Evolutionary conservation across 2,797 vertebrate genomes (phyloP).

Genomic region (Coilia nasus): DNA sequence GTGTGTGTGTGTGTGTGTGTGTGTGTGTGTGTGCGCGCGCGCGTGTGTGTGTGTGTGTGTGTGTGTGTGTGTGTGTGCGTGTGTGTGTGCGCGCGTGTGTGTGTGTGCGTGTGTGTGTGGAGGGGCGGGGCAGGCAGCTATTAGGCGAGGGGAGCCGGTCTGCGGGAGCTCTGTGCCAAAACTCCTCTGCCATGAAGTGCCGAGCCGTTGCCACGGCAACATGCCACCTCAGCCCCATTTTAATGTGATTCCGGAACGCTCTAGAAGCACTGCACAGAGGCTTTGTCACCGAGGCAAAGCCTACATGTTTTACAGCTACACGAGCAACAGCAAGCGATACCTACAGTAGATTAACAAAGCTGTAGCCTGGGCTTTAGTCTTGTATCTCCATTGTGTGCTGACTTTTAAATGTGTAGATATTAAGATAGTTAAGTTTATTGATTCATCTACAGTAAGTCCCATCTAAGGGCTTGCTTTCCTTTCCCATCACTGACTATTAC

Average conservation of each 20-base stretch:
- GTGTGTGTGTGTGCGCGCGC: no score
- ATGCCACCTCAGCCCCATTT: slow-evolving; percentile 59
- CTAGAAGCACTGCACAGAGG: slow-evolving; percentile 1
- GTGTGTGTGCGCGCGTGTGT: not conserved
- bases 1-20: no score
- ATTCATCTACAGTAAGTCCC: no score
- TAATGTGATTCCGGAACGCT: slow-evolving; percentile 58
- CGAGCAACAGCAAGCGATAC: not conserved
- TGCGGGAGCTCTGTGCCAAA: slow-evolving; percentile 65
- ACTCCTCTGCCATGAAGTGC: slow-evolving; percentile 67
- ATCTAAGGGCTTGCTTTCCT: no score
- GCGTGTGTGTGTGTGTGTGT: no score
- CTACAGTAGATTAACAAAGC: not conserved
- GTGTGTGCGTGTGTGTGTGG: not conserved
- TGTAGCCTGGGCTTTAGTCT: not conserved
- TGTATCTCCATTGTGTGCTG: not conserved
- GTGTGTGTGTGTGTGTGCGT: no score
- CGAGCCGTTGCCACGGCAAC: slow-evolving; percentile 88
- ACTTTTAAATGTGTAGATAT: not conserved
- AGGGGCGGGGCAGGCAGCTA: not conserved
- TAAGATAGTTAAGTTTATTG: no score
- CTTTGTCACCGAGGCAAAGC: not conserved
- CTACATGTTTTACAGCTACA: not conserved
- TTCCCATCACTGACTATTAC: not conserved
- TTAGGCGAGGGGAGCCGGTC: slow-evolving; percentile 51